Base-by-base conservation (phyloP, 2,113 vertebrate genomes). In the Planiliza haematocheilus region DNA sequence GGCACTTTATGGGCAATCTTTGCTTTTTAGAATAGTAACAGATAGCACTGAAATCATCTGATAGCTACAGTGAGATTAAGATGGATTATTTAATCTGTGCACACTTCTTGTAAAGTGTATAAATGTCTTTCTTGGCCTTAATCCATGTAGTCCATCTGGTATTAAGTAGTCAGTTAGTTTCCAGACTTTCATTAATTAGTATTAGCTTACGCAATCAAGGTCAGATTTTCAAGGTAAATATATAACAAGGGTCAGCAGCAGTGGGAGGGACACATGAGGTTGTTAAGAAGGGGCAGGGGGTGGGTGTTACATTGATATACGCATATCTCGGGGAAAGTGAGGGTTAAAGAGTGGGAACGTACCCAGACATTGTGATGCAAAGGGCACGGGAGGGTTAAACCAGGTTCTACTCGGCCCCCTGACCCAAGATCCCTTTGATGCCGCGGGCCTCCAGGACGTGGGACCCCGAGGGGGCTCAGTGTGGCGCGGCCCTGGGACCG, bases 361-460 rank as follows among this genome's bases (percentile, higher is more conserved):
- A 83, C 67, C 59, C 20, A 7, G 14, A 75, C 84, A 91, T 94
- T 93, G 91, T 93, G 72, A 94, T 93, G 89, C 88, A 82, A 84
- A 83, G 82, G 68, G 61, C 68, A 80, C 48, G 9, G 74, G 83
- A 79, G 89, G 88, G 85, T 88, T 83, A 89, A 85, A 85, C 63
- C 75, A 87, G 85, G 85, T 91, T 85, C 76, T 64, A 41, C 62
- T 86, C 65, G 13, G 86, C 83, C 90, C 81, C 80, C 78, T 79
- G 77, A 87, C 84, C 86, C 14, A 1, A 49, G 46, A 45, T 38
- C 66, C 57, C 91, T 94, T 94, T 93, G 91, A 93, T 91, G 84
- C 69, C 36, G 21, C 10, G 64, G n/a, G 76, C 67, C 74, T 86
- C 75, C 64, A 67, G 88, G 81, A 86, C 68, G 38, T 49, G 66